phyloP scores from a whole-genome alignment of 1,140 invertebrate species.

The Hylaeus anthracinus region DNA sequence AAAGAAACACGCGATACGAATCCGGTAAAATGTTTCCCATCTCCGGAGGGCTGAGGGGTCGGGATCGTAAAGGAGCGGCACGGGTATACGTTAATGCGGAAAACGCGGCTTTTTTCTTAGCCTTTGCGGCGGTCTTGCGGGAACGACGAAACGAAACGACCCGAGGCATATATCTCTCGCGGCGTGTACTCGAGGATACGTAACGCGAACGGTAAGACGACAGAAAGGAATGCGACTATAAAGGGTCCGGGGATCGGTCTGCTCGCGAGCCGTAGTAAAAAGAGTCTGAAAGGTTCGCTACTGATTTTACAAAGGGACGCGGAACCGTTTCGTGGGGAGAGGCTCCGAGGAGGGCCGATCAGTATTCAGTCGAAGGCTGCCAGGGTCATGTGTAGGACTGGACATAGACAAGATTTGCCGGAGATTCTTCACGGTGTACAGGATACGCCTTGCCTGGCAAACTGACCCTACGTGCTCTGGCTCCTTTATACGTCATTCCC shows the following conservation, averaged over 20 bases:
- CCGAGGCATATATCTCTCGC: conserved; percentile 1
- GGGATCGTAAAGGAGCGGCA: conserved; percentile 1
- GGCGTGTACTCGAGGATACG: conserved; percentile 35
- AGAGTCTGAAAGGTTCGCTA: conserved; percentile 57
- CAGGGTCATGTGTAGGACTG: conserved; percentile 65
- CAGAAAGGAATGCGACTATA: conserved; percentile 47
- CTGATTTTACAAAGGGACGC: conserved; percentile 69
- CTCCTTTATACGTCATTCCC: conserved; percentile 68
- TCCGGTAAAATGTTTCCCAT: conserved; percentile 14
- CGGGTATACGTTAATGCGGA: conserved; percentile 46
- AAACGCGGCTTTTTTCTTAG: conserved; percentile 41
- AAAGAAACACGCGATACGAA: conserved; percentile 14
- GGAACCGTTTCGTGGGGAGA: conserved; percentile 41
- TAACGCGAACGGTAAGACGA: conserved; percentile 28
- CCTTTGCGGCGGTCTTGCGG: neutral
- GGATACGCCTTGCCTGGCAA: conserved; percentile 67
- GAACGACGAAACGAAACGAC: conserved; percentile 47
- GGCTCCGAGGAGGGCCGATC: conserved; percentile 51
- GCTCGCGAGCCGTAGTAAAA: conserved; percentile 39
- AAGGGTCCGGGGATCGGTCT: conserved; percentile 33
- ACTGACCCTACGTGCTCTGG: conserved; percentile 70
- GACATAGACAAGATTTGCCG: conserved; percentile 68
- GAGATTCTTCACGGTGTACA: conserved; percentile 66
- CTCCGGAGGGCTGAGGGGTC: neutral
- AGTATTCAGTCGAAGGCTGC: conserved; percentile 61